phyloP scores from a whole-genome alignment of 2,797 vertebrate genomes.

The Sternotherus odoratus region DNA sequence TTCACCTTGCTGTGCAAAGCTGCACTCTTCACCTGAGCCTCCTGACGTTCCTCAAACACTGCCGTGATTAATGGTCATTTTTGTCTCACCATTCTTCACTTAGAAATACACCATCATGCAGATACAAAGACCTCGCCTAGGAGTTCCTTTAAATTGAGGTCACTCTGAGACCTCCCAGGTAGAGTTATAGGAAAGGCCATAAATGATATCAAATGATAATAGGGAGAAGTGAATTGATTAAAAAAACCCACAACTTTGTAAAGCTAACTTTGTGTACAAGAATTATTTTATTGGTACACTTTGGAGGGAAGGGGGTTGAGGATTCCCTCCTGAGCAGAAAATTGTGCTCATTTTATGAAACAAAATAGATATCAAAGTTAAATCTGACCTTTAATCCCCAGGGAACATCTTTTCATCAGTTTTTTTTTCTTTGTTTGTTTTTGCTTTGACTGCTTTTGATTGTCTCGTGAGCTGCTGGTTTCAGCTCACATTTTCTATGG shows the following conservation, averaged over 20 bases:
- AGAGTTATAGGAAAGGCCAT: background rate
- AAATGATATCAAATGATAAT: background rate
- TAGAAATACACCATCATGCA: background rate
- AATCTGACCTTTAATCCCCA: background rate
- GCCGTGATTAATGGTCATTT: slow-evolving; percentile 3
- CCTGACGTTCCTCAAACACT: slow-evolving; percentile 13
- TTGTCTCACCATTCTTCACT: background rate
- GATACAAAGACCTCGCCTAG: background rate
- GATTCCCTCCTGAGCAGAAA: background rate
- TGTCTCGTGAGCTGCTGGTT: background rate
- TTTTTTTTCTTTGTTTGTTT: rapidly evolving
- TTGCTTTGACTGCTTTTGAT: background rate
- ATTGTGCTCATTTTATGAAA: rapidly evolving
- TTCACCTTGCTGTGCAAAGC: slow-evolving; percentile 29
- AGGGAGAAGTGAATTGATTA: background rate
- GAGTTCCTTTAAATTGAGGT: background rate
- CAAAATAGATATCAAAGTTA: background rate
- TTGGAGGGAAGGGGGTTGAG: rapidly evolving
- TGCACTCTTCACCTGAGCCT: slow-evolving; percentile 35
- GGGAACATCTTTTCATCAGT: background rate
- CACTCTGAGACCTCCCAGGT: background rate
- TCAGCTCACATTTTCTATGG: background rate
- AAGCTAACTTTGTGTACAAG: background rate
- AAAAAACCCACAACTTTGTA: background rate
- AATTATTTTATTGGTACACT: background rate